Evolutionary conservation across 2,888 invertebrate species (phyloP).

Genomic region (Rhyacophila evoluta): DNA sequence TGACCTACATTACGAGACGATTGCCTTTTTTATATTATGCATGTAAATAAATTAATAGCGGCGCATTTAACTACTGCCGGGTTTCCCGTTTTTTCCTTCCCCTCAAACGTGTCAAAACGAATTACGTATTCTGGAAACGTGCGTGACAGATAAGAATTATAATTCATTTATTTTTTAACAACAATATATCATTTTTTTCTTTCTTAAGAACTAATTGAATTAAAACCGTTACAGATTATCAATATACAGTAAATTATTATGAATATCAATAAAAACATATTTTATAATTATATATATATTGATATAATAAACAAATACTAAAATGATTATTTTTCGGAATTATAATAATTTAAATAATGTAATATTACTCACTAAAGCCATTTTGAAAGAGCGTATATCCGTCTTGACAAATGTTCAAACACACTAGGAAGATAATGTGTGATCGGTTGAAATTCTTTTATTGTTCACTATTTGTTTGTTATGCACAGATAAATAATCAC

Average conservation of each 20-base stretch:
- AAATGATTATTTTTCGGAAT: no score
- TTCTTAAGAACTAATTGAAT: neutral
- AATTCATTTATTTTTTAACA: neutral
- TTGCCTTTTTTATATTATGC: slow-evolving; percentile 30
- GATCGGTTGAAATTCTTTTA: neutral
- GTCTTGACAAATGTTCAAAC: slow-evolving; percentile 28
- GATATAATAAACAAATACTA: no score
- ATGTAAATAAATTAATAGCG: slow-evolving; percentile 44
- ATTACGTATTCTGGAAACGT: neutral
- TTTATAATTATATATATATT: no score
- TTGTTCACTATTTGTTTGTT: neutral
- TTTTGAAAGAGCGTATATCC: slow-evolving; percentile 26
- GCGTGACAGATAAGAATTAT: neutral
- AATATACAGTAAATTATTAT: neutral
- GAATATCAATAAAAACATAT: no score
- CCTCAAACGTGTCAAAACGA: neutral
- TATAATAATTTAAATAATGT: neutral
- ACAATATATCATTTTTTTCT: no score
- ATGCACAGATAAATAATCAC: slow-evolving; percentile 5
- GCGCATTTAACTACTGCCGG: neutral
- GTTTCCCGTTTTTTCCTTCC: neutral
- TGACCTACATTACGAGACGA: slow-evolving; percentile 41
- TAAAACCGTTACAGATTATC: neutral
- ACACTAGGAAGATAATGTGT: neutral
- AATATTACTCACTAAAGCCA: slow-evolving; percentile 43